Conservation (phyloP, 2,113 vertebrate species). For the Podilymbus podiceps region DNA sequence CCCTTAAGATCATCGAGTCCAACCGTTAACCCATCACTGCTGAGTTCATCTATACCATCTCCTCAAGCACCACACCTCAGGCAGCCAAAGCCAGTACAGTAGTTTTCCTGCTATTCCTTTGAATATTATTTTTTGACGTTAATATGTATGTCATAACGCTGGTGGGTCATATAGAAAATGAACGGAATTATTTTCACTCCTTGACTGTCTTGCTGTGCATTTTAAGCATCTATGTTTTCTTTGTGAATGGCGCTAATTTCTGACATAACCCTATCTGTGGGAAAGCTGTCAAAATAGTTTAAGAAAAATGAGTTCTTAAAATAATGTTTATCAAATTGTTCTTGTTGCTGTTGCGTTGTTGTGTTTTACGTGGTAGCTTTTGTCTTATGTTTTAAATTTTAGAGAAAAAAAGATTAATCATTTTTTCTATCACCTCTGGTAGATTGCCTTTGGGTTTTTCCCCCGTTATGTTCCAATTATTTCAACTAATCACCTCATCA, state of each 20-base stretch:
- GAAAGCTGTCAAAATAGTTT: neutral
- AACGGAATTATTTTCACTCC: neutral
- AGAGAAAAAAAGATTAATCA: neutral
- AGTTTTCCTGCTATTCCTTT: neutral
- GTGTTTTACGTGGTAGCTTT: neutral
- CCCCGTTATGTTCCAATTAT: neutral
- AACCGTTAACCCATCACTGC: no score
- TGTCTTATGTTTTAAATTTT: neutral
- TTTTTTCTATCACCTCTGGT: neutral
- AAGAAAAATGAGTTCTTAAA: neutral
- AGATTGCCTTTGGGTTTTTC: neutral
- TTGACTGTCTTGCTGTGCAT: neutral
- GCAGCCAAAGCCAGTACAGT: neutral
- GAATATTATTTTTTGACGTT: neutral
- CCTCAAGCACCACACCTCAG: no score
- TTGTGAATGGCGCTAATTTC: neutral
- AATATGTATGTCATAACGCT: fast-evolving
- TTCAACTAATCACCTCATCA: neutral
- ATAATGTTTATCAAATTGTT: neutral
- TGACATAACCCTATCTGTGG: neutral
- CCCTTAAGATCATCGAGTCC: no score
- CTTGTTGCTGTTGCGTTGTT: neutral
- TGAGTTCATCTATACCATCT: no score
- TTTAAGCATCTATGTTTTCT: neutral
- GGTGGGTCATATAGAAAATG: neutral